Conservation (phyloP, 2,113 vertebrate genomes). For the Cairina moschata region DNA sequence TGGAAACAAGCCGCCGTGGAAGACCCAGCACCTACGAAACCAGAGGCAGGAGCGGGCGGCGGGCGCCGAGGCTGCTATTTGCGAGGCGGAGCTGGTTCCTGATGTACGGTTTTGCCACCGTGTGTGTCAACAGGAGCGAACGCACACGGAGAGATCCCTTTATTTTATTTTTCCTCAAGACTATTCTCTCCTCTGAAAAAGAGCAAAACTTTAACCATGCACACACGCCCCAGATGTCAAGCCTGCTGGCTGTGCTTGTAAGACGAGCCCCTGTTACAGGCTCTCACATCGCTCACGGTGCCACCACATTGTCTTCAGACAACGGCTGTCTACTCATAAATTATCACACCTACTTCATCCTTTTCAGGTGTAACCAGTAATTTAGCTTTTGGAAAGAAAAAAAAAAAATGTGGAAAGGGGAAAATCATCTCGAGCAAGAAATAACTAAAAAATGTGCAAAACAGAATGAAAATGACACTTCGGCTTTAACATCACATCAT, state of each 20-base stretch:
- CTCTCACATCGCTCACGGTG: neutral
- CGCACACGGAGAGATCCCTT: slow-evolving; percentile 19
- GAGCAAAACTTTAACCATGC: slow-evolving; percentile 29
- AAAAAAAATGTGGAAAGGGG: neutral
- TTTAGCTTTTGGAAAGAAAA: slow-evolving; percentile 41
- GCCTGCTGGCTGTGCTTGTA: neutral
- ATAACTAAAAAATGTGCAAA: slow-evolving; percentile 1
- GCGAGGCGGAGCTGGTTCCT: slow-evolving; percentile 43
- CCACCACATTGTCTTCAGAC: slow-evolving; percentile 22
- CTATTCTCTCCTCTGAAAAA: slow-evolving; percentile 3
- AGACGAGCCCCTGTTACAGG: slow-evolving; percentile 12
- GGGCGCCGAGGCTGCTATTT: slow-evolving; percentile 20
- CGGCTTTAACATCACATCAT: slow-evolving; percentile 59
- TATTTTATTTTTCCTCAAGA: neutral
- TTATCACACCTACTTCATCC: slow-evolving; percentile 62
- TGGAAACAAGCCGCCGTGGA: neutral
- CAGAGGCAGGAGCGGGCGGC: slow-evolving; percentile 12
- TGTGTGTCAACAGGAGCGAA: neutral
- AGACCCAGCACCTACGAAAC: neutral
- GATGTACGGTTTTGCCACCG: slow-evolving; percentile 12
- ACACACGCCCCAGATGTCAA: slow-evolving; percentile 1
- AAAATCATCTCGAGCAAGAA: neutral
- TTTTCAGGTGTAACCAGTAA: slow-evolving; percentile 69
- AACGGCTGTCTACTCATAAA: neutral
- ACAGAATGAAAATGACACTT: slow-evolving; percentile 41